phyloP scores from a whole-genome alignment of 2,888 invertebrate species.

The Aromia moschata region DNA sequence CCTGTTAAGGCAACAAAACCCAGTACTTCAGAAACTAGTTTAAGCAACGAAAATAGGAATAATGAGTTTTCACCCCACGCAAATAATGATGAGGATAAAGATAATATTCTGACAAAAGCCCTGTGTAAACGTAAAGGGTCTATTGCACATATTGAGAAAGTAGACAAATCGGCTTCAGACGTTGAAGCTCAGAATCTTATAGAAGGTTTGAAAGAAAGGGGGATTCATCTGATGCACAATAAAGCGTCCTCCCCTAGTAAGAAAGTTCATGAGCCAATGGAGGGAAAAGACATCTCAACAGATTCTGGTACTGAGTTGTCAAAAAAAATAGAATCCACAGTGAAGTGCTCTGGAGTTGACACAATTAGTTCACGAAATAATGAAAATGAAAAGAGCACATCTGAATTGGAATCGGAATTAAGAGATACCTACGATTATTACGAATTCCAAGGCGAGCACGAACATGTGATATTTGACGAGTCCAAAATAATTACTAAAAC shows the following conservation, averaged over 20 bases:
- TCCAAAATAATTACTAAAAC: constrained; percentile 3
- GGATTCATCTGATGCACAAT: constrained; percentile 57
- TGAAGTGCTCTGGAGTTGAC: not conserved
- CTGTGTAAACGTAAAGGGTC: not conserved
- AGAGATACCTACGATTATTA: constrained; percentile 29
- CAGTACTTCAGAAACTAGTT: not conserved
- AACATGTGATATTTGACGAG: constrained; percentile 21
- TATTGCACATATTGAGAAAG: constrained; percentile 9
- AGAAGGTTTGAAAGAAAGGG: constrained; percentile 55
- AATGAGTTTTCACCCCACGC: constrained; percentile 7
- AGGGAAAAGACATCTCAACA: not conserved
- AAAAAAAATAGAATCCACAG: constrained; percentile 2
- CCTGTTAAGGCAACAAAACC: too few species aligned
- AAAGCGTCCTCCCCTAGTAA: constrained; percentile 44
- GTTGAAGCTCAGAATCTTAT: constrained; percentile 52
- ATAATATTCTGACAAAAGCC: not conserved
- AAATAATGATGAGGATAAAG: not conserved
- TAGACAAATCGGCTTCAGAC: constrained; percentile 39
- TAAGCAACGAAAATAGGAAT: constrained; percentile 1
- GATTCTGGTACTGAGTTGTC: not conserved
- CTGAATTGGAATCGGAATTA: constrained; percentile 20
- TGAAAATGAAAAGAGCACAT: constrained; percentile 8
- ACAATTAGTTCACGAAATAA: not conserved
- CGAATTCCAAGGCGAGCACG: constrained; percentile 13
- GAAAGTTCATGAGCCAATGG: constrained; percentile 5